Percentiles rank a stretch among this genome's conserved stretches.
phyloP scores from a whole-genome alignment of 2,888 invertebrate genomes.

The Parochlus steinenii region DNA sequence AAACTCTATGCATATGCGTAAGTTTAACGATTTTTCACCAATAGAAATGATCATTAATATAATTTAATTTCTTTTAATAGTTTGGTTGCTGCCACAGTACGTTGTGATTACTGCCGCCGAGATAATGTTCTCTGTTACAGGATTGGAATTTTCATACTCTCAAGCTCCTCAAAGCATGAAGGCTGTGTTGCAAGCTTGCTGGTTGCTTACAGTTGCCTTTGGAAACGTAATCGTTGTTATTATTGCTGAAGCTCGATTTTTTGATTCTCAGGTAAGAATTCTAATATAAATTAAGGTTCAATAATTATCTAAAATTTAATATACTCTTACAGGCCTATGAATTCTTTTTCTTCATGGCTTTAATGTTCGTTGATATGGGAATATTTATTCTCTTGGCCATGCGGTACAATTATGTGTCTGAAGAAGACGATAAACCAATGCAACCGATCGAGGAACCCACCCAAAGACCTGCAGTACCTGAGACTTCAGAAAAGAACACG shows the following conservation, averaged over 20 bases:
- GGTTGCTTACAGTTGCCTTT: conserved; percentile 83
- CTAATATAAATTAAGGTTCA: not conserved
- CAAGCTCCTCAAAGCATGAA: conserved; percentile 90
- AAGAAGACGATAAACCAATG: conserved; percentile 26
- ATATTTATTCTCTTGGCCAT: conserved; percentile 66
- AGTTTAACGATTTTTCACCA: conserved; percentile 19
- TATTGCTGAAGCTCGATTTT: conserved; percentile 24
- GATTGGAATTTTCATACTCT: conserved; percentile 88
- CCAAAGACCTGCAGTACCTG: not conserved
- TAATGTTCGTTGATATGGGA: conserved; percentile 72
- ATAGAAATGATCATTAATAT: no score
- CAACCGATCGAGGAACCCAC: conserved; percentile 21
- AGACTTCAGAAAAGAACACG: not conserved
- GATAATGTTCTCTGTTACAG: conserved; percentile 75
- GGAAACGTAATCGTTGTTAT: conserved; percentile 70
- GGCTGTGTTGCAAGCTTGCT: conserved; percentile 79
- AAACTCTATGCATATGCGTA: conserved; percentile 60
- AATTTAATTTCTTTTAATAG: conserved; percentile 27
- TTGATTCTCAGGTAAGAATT: conserved; percentile 21
- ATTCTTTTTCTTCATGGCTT: conserved; percentile 69
- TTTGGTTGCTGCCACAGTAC: conserved; percentile 87
- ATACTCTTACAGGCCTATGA: conserved; percentile 58
- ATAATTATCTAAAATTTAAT: not conserved
- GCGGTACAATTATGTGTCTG: conserved; percentile 53
- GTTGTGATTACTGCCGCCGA: conserved; percentile 75